Conservation (phyloP, 2,113 vertebrate genomes). For the Gallinago paraguaiae region DNA sequence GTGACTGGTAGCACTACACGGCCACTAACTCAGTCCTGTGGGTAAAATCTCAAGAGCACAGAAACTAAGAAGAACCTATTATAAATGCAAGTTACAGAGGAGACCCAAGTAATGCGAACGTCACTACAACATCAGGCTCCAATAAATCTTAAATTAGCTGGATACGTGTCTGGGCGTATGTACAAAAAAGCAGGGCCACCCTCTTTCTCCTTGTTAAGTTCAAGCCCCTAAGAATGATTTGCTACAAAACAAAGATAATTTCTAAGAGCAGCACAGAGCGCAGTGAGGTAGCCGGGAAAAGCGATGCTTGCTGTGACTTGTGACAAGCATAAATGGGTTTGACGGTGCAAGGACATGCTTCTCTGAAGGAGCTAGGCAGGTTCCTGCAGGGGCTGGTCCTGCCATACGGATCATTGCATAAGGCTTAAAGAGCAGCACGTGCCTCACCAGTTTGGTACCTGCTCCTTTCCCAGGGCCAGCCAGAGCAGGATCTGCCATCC, state of each 20-base stretch:
- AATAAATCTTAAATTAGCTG: neutral
- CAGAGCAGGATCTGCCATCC: neutral
- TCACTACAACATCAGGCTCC: neutral
- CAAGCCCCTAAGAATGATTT: neutral
- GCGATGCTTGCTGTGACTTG: neutral
- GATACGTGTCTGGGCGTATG: neutral
- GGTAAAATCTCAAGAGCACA: neutral
- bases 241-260: neutral
- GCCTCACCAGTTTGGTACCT: neutral
- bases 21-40: neutral
- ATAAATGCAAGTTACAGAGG: neutral
- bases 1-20: neutral
- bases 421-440: rapidly evolving
- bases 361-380: neutral
- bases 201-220: neutral
- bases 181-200: neutral
- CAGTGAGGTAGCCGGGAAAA: neutral
- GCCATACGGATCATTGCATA: neutral
- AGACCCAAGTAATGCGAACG: neutral
- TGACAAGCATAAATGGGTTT: neutral
- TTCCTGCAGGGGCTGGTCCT: neutral
- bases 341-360: neutral
- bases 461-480: neutral
- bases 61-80: neutral
- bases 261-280: neutral